phyloP scores from a whole-genome alignment of 2,113 vertebrate genomes.

The Alosa alosa region DNA sequence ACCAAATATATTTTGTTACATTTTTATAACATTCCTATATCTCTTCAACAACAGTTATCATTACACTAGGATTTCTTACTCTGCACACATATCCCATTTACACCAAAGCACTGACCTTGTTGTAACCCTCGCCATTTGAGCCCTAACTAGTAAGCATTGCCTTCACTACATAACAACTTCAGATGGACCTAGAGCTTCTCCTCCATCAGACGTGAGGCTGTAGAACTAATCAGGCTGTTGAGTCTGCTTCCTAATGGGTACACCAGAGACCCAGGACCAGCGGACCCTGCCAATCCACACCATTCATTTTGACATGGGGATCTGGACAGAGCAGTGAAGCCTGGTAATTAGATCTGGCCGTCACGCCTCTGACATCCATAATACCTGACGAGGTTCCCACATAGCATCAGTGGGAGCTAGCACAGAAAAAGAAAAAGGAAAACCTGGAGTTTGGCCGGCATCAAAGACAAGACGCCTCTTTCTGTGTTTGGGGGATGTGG shows the following conservation, averaged over 20 bases:
- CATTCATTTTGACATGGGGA: slow-evolving; percentile 48
- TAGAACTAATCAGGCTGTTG: slow-evolving; percentile 47
- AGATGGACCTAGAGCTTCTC: slow-evolving; percentile 12
- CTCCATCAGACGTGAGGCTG: slow-evolving; percentile 21
- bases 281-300: slow-evolving; percentile 45
- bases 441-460: not conserved
- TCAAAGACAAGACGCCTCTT: slow-evolving; percentile 9
- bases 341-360: slow-evolving; percentile 52
- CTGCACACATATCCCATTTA: not conserved
- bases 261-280: slow-evolving; percentile 52
- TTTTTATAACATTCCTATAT: not conserved
- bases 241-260: slow-evolving; percentile 54
- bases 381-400: slow-evolving; percentile 45
- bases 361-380: slow-evolving; percentile 48
- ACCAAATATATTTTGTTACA: not conserved
- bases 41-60: not conserved
- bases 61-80: not conserved
- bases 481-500: not conserved
- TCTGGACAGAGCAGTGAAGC: slow-evolving; percentile 36
- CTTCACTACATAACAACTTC: slow-evolving; percentile 15
- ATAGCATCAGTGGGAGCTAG: slow-evolving; percentile 2
- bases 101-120: slow-evolving; percentile 8
- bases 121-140: slow-evolving; percentile 11
- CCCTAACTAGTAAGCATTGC: slow-evolving; percentile 9
- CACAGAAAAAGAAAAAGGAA: not conserved